Conservation (phyloP, 1,140 invertebrate species). For the Mycetomoellerius zeteki region DNA sequence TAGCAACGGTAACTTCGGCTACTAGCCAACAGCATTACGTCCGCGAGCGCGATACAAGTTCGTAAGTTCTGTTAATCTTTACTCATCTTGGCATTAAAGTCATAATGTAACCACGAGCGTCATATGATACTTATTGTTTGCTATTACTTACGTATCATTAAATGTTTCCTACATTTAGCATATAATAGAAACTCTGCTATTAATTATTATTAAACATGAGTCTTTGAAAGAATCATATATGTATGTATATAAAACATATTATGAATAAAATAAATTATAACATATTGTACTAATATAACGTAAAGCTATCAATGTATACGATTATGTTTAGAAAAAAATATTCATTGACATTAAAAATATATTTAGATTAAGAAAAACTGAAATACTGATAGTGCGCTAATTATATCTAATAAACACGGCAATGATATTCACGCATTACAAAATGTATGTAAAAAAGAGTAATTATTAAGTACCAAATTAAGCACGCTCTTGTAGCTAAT, state of each 20-base stretch:
- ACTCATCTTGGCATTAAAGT: conserved; percentile 59
- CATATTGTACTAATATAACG: not conserved
- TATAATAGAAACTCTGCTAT: not conserved
- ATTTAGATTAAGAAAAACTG: not conserved
- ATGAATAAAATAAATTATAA: not conserved
- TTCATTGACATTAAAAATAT: not conserved
- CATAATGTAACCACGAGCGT: conserved; percentile 47
- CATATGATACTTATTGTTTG: conserved; percentile 53
- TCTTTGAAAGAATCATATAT: not conserved
- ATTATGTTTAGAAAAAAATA: not conserved
- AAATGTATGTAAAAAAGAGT: not conserved
- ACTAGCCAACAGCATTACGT: conserved; percentile 58
- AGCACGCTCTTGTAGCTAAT: not conserved
- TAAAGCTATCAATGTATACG: not conserved
- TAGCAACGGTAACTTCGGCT: conserved; percentile 58
- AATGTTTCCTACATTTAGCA: conserved; percentile 29
- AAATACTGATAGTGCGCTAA: not conserved
- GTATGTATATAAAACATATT: not conserved
- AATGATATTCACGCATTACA: not conserved
- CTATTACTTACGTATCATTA: conserved; percentile 11
- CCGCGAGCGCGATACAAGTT: conserved; percentile 46
- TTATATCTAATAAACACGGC: not conserved
- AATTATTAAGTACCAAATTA: conserved; percentile 1
- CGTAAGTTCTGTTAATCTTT: conserved; percentile 58
- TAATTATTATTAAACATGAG: not conserved